A percentile compares a stretch with the other conserved stretches of the same genome.
Evolutionary conservation across 2,797 vertebrate species (phyloP).

Genomic region (Linurgus olivaceus): DNA sequence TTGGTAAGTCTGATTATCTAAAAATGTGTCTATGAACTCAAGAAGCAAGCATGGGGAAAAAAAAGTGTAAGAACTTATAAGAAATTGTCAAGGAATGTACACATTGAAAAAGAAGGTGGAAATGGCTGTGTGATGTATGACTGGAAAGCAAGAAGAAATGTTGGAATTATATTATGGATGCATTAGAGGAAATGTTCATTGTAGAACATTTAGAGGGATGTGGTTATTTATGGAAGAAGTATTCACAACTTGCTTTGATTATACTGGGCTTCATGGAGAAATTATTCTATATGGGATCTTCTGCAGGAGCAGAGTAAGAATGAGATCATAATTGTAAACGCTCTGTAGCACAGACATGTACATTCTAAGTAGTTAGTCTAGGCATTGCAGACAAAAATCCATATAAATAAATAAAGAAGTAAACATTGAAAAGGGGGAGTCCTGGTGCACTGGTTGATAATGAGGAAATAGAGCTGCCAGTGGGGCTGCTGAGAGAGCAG

Average conservation of each 20-base stretch:
- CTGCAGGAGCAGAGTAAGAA: background rate
- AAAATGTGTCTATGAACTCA: background rate
- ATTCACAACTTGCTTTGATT: background rate
- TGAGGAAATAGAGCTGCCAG: background rate
- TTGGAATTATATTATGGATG: background rate
- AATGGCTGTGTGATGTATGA: background rate
- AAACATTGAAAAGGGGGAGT: background rate
- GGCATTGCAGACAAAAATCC: background rate
- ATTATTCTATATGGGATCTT: background rate
- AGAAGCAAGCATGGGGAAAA: background rate
- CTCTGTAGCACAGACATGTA: background rate
- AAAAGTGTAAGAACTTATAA: background rate
- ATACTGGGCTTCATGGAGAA: background rate
- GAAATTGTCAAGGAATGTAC: background rate
- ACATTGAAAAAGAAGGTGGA: background rate
- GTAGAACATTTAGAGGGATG: background rate
- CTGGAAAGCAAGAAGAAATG: background rate
- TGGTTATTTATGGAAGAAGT: background rate
- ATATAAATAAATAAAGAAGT: background rate
- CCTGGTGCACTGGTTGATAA: background rate
- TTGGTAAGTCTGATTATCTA: background rate
- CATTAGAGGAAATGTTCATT: background rate
- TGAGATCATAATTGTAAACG: background rate
- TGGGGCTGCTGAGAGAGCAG: constrained; percentile 31
- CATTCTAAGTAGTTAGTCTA: background rate